phyloP scores from a whole-genome alignment of 2,113 vertebrate genomes.

The Mobula birostris region DNA sequence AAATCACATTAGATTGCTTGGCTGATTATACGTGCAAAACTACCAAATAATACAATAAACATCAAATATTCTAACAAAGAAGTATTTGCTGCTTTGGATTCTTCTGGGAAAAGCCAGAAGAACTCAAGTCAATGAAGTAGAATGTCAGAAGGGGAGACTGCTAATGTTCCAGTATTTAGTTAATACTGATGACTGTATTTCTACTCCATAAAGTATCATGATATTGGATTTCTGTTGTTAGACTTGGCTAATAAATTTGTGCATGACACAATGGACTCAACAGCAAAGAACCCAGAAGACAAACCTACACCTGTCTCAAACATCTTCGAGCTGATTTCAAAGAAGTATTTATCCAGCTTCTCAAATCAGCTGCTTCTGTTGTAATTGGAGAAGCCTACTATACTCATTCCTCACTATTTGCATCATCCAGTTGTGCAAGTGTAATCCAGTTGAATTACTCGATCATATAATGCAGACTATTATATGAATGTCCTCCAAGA shows the following conservation, averaged over 20 bases:
- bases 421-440: not conserved
- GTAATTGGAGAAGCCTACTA: not conserved
- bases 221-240: not conserved
- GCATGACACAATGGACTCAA: not conserved
- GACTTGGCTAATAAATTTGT: not conserved
- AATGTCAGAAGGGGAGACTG: not conserved
- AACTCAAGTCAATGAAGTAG: not conserved
- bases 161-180: no score
- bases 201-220: not conserved
- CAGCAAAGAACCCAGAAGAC: not conserved
- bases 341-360: not conserved
- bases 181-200: no score
- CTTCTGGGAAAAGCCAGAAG: not conserved
- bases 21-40: not conserved
- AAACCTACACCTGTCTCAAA: not conserved
- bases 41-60: not conserved
- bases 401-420: not conserved
- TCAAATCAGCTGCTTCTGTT: not conserved
- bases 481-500: no score
- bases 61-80: not conserved
- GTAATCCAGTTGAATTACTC: not conserved
- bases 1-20: not conserved
- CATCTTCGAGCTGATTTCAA: not conserved
- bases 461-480: not conserved
- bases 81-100: not conserved